A percentile compares a stretch with the other conserved stretches of the same genome.
These are phyloP conservation scores for Tholera decimalis DNA, from an alignment of 2,888 invertebrate genomes.

Conservation along the genomic window DNA sequence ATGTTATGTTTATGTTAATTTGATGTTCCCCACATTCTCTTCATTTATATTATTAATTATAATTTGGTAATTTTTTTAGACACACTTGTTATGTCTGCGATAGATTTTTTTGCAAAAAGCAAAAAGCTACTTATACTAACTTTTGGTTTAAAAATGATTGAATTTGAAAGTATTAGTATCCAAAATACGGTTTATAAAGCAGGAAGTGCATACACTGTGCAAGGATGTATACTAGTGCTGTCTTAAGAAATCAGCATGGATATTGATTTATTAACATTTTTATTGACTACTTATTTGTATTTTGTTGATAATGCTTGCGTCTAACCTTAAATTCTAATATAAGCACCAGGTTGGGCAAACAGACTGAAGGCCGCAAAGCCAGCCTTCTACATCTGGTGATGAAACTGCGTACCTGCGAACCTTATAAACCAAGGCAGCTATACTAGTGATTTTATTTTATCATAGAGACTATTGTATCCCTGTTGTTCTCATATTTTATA, in stretches of 20 bases:
- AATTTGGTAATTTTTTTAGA: neutral
- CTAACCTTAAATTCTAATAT: constrained; percentile 33
- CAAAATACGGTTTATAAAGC: constrained; percentile 19
- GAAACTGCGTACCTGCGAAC: constrained; percentile 23
- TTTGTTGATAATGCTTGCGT: constrained; percentile 3
- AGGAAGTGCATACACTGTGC: constrained; percentile 32
- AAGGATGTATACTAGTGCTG: constrained; percentile 7
- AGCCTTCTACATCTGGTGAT: constrained; percentile 12
- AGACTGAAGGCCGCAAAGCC: constrained; percentile 33
- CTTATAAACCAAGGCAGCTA: constrained; percentile 21
- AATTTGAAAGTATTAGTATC: constrained; percentile 7
- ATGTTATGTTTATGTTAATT: no score
- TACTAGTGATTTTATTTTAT: neutral
- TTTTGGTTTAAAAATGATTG: neutral
- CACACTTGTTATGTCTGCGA: neutral
- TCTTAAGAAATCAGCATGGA: constrained; percentile 4
- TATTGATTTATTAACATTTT: neutral
- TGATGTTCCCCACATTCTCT: no score
- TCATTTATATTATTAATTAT: neutral
- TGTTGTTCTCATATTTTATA: neutral
- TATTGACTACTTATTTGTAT: constrained; percentile 4
- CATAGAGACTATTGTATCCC: neutral
- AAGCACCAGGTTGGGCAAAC: constrained; percentile 23
- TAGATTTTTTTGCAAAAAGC: neutral
- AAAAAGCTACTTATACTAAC: neutral